Evolutionary conservation across 2,797 vertebrate genomes (phyloP).

Genomic region (Macroramphosus scolopax): DNA sequence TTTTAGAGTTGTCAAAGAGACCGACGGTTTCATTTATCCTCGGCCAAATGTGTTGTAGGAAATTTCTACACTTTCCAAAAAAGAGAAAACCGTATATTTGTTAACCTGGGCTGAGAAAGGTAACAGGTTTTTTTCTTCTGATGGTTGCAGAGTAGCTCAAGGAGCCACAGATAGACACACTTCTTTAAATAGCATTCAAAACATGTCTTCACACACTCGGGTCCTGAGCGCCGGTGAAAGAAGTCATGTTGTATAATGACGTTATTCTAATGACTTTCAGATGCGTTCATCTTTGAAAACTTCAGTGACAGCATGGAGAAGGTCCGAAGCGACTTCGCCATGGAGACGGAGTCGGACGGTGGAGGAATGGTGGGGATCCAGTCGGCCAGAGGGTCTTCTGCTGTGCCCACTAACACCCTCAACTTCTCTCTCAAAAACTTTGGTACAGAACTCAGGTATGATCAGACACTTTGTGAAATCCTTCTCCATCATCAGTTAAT

Average conservation of each 20-base stretch:
- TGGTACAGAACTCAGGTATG: slow-evolving; percentile 90
- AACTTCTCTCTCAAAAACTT: slow-evolving; percentile 90
- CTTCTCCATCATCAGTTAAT: too few relatives aligned
- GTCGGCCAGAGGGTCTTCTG: slow-evolving; percentile 75
- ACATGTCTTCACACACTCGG: too few relatives aligned
- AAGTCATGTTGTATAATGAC: too few relatives aligned
- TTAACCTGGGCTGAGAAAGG: slow-evolving; percentile 5
- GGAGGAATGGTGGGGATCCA: slow-evolving; percentile 83
- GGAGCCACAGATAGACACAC: too few relatives aligned
- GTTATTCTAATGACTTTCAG: slow-evolving; percentile 69
- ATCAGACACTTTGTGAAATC: too few relatives aligned
- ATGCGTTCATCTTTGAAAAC: slow-evolving; percentile 68
- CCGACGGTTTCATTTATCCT: too few relatives aligned
- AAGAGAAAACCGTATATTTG: slow-evolving; percentile 5
- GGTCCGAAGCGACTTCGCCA: slow-evolving; percentile 88
- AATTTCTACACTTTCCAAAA: too few relatives aligned
- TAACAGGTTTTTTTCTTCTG: slow-evolving; percentile 3
- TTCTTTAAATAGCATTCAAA: too few relatives aligned
- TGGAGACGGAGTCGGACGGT: slow-evolving; percentile 81
- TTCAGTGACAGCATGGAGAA: slow-evolving; percentile 86
- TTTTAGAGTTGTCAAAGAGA: too few relatives aligned
- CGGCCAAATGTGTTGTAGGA: too few relatives aligned
- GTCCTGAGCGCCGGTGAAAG: too few relatives aligned
- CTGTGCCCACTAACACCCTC: slow-evolving; percentile 72
- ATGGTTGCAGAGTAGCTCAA: slow-evolving; percentile 1